Base-by-base conservation (phyloP, 1,140 invertebrate species). In the Drosophila bipectinata region DNA sequence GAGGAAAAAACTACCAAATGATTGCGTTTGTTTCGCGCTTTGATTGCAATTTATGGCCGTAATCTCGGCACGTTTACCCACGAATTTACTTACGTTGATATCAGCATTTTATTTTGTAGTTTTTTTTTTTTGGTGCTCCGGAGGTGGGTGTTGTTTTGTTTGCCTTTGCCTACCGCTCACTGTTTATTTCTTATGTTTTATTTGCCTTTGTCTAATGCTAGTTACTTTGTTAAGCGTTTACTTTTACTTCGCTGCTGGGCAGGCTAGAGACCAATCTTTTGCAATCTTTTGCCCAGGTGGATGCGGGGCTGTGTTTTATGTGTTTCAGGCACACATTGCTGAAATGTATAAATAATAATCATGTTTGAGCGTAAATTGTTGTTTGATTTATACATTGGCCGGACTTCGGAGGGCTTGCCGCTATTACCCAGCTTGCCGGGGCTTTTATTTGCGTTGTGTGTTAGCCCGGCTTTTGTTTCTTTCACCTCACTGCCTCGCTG, bases 81-180 rank as follows among this genome's bases (percentile, higher is more conserved):
- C 67, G 52, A 49, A 61, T 82, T 87, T 85, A 87, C 82, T 85
- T 88, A 88, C 82, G 83, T 85, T 85, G 82, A 78, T 85, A 85
- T 85, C 82, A 85, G 82, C 81, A 85, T 84, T 69, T 84, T 84
- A 47, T 62, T 61, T 55, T 84, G 37, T 62, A 54, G 51, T 44
- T 52, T 63, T 24, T 37, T 39, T 63, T 54, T 53, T 18, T 54
- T 56, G 60, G 34, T 61, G 72, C 12, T 56, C 53, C 44, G 73
- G 53, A 44, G 54, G 63, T 83, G 79, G 75, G 63, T 79, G 79
- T 79, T 74, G 66, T 32, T 72, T 72, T 76, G 52, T 76, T 76
- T 74, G 53, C 32, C 14, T 67, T 32, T 58, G 44, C 47, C 37
- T 53, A 37, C 34, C 51, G 21, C 28, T 41, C 45, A 55, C 21